These are phyloP conservation scores for Pogonus chalceus DNA, from an alignment of 1,140 invertebrate species.

Conservation along the genomic window DNA sequence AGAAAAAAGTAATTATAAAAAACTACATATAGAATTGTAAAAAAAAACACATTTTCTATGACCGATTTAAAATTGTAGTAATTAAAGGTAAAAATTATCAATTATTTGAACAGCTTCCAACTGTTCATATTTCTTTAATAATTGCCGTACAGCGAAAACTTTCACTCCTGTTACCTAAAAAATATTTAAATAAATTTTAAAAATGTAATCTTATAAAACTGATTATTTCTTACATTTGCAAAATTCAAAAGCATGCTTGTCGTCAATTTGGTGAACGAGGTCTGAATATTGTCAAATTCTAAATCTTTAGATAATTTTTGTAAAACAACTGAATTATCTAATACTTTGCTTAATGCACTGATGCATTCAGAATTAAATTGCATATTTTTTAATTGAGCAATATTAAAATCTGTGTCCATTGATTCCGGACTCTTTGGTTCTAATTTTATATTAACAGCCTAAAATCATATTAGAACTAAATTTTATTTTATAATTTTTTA, in stretches of 20 bases:
- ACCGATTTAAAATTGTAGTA: slow-evolving; percentile 6
- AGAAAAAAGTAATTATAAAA: too few relatives aligned
- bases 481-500: not conserved
- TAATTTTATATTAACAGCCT: not conserved
- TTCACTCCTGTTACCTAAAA: slow-evolving; percentile 43
- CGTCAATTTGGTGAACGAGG: not conserved
- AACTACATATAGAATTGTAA: too few relatives aligned
- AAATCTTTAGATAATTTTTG: not conserved
- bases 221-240: not conserved
- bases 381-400: not conserved
- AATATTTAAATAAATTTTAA: slow-evolving; percentile 26
- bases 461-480: not conserved
- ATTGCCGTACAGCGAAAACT: slow-evolving; percentile 35
- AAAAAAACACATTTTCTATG: slow-evolving; percentile 17
- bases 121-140: slow-evolving; percentile 32
- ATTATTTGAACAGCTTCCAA: slow-evolving; percentile 36
- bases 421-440: not conserved
- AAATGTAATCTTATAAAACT: not conserved
- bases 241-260: not conserved
- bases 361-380: not conserved
- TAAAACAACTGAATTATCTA: not conserved
- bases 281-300: not conserved
- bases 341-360: not conserved
- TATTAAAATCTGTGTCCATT: not conserved
- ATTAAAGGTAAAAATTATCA: slow-evolving; percentile 55